Conservation (phyloP, 2,888 invertebrate species). For the Pyrrhosoma nymphula region DNA sequence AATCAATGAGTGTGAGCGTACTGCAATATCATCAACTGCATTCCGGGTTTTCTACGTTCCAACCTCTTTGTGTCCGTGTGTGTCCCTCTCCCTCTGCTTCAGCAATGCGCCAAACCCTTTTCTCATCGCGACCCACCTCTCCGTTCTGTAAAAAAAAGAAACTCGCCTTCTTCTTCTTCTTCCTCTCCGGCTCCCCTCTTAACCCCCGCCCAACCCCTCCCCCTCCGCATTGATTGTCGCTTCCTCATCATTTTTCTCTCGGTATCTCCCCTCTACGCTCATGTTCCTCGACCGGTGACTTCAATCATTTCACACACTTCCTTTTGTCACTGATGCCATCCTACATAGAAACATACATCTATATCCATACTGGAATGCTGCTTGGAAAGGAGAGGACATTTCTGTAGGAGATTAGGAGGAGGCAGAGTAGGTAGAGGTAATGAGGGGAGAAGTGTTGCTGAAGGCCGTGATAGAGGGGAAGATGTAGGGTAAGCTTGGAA, state of each 20-base stretch:
- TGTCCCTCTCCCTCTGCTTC: not conserved
- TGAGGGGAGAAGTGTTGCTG: too few species aligned
- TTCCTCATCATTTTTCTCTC: not conserved
- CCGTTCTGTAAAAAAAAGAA: not conserved
- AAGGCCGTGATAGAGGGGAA: too few species aligned
- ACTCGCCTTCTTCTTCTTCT: not conserved
- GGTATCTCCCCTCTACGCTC: too few species aligned
- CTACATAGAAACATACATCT: too few species aligned
- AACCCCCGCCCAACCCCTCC: not conserved
- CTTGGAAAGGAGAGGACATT: too few species aligned
- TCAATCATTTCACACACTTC: too few species aligned
- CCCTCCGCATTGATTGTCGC: not conserved
- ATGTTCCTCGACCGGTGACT: too few species aligned
- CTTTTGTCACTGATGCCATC: too few species aligned
- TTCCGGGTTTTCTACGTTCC: not conserved
- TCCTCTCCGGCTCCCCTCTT: not conserved
- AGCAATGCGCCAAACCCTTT: not conserved
- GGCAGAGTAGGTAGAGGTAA: too few species aligned
- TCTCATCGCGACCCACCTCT: not conserved
- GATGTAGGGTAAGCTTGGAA: too few species aligned
- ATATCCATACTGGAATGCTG: too few species aligned
- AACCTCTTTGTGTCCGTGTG: not conserved
- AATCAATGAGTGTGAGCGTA: not conserved
- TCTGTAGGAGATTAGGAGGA: too few species aligned
- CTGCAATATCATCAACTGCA: not conserved